phyloP scores from a whole-genome alignment of 2,113 vertebrate species.

The Indicator indicator region DNA sequence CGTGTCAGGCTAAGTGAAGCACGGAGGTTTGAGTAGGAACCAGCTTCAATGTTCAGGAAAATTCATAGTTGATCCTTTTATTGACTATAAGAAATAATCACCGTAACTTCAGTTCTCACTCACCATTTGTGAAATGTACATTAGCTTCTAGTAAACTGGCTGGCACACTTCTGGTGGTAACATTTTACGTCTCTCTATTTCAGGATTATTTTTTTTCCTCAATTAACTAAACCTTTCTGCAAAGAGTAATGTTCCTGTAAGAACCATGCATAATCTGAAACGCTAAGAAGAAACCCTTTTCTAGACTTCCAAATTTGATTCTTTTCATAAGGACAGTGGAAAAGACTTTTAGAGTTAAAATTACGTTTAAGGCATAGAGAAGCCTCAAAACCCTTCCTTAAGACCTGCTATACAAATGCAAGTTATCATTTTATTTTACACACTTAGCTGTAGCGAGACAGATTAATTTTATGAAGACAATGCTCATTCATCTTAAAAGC shows the following conservation, averaged over 20 bases:
- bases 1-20: not conserved
- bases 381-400: not conserved
- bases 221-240: not conserved
- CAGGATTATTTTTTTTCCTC: too few relatives aligned
- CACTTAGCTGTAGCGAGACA: not conserved
- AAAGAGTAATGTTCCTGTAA: not conserved
- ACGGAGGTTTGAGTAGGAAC: not conserved
- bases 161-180: not conserved
- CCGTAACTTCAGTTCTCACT: not conserved
- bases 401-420: not conserved
- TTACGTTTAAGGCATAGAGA: not conserved
- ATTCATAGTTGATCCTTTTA: not conserved
- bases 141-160: not conserved
- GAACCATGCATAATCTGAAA: not conserved
- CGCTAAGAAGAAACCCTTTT: not conserved
- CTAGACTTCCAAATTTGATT: not conserved
- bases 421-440: conserved; percentile 4
- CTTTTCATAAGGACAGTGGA: too few relatives aligned
- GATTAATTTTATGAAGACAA: not conserved
- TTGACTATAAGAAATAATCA: not conserved
- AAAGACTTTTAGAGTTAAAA: too few relatives aligned
- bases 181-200: not conserved
- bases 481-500: not conserved
- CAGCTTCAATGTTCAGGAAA: not conserved
- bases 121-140: not conserved